Conservation (phyloP, 2,113 vertebrate species). For the Lontra canadensis region DNA sequence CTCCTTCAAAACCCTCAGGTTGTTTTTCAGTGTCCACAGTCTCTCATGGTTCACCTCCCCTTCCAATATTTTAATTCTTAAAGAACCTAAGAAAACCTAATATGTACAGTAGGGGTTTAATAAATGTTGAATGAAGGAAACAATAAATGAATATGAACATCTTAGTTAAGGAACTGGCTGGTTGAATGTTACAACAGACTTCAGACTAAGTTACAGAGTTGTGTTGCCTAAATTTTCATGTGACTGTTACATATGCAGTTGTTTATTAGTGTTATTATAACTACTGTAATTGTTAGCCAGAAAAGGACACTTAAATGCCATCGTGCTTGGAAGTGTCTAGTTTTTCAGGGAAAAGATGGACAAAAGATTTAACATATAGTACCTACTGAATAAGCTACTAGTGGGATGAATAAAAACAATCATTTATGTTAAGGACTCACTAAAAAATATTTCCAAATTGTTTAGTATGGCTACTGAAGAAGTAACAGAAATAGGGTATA, state of each 20-base stretch:
- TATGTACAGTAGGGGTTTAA: not conserved
- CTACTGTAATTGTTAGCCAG: not conserved
- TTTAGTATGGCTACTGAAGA: not conserved
- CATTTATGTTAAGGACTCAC: not conserved
- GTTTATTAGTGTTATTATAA: not conserved
- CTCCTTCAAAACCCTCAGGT: too few relatives aligned
- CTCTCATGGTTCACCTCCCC: too few relatives aligned
- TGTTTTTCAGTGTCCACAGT: too few relatives aligned
- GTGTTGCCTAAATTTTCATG: not conserved
- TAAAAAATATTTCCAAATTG: not conserved
- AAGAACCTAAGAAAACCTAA: not conserved
- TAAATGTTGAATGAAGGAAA: not conserved
- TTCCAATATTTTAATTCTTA: not conserved
- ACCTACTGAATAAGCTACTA: not conserved
- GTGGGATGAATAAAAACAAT: not conserved
- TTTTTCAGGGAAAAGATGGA: not conserved
- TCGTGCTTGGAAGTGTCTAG: not conserved
- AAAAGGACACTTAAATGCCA: not conserved
- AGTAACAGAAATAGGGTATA: not conserved
- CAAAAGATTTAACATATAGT: not conserved
- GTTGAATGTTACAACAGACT: not conserved
- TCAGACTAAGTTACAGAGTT: not conserved
- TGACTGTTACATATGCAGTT: not conserved
- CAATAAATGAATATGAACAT: not conserved
- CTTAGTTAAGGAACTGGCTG: not conserved